Base-by-base conservation (phyloP, 2,113 vertebrate species). In the Prochilodus magdalenae region DNA sequence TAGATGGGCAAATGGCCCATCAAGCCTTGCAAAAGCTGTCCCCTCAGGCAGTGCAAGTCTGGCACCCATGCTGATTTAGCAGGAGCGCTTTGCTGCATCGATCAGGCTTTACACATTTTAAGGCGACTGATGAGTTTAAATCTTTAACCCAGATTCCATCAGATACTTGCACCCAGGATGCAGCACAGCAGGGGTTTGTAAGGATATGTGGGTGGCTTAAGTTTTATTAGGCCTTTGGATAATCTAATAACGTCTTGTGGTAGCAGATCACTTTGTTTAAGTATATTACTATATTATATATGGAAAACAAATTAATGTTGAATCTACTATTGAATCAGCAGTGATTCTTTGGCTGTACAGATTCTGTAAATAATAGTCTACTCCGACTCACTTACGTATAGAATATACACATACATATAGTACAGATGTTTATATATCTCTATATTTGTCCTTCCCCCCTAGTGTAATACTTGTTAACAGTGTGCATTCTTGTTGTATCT, bases 61-160 rank as follows among this genome's bases (percentile, higher is more conserved):
- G 26, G 59, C 8, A 62, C 29, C 8, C 49, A 20, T 36, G 16
- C 29, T 51, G 65, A 75, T 49, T 36, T 57, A 27, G 26, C 11
- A 33, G 22, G n/a, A 26, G 24, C n/a, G 5, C 57, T 60, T n/a
- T 26, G n/a, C 16, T 66, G 16, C 22, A 67, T 66, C 0, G 57
- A 83, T 76, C 27, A 5, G 16, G 26, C 26, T 47, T 49, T 7
- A 59, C 33, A 76, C 55, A 20, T 24, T 60, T 75, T 75, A 75
- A 62, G 22, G 49, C 2, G 49, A 33, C 14, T 27, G 4, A 26
- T 16, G 30, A 26, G 74, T 60, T 29, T 49, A 63, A 63, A 76
- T 47, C 15, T 60, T 26, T 60, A 60, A 60, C 22, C 57, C 57
- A 60, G 57, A 60, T 60, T 26, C 20, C 55, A 57, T 57, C 10